Evolutionary conservation across 1,140 invertebrate genomes (phyloP).

Genomic region (Pogonomyrmex californicus): DNA sequence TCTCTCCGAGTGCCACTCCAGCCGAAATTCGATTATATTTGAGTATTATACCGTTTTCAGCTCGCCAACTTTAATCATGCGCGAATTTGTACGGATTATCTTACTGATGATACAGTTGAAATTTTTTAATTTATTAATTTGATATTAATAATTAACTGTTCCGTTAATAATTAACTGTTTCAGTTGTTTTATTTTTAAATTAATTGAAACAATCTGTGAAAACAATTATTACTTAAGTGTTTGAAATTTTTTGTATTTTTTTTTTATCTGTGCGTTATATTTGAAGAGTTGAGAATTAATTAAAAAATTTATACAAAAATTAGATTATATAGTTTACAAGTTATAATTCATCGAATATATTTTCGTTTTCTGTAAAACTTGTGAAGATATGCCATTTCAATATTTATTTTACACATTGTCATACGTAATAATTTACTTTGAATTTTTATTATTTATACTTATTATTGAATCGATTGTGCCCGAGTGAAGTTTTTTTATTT

Average conservation of each 20-base stretch:
- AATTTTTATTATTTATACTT: neutral
- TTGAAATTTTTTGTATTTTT: neutral
- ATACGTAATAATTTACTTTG: constrained; percentile 45
- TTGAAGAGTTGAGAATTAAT: neutral
- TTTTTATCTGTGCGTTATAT: neutral
- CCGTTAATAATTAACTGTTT: neutral
- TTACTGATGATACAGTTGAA: neutral
- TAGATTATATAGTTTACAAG: neutral
- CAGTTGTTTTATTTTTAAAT: constrained; percentile 4
- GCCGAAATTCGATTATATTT: constrained; percentile 74
- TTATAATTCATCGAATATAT: constrained; percentile 8
- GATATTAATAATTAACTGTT: neutral
- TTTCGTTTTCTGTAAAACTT: neutral
- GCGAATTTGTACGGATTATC: constrained; percentile 61
- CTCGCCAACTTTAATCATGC: constrained; percentile 65
- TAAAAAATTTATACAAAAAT: neutral
- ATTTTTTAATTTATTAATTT: constrained; percentile 32
- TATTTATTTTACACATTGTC: neutral
- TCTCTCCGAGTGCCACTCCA: constrained; percentile 53
- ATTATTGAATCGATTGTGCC: neutral
- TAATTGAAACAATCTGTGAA: neutral
- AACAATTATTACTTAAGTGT: neutral
- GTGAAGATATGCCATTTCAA: neutral
- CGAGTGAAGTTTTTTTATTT: constrained; percentile 20
- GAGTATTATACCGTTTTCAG: constrained; percentile 67